Conservation (phyloP, 2,888 invertebrate genomes). For the Phlogophora meticulosa region DNA sequence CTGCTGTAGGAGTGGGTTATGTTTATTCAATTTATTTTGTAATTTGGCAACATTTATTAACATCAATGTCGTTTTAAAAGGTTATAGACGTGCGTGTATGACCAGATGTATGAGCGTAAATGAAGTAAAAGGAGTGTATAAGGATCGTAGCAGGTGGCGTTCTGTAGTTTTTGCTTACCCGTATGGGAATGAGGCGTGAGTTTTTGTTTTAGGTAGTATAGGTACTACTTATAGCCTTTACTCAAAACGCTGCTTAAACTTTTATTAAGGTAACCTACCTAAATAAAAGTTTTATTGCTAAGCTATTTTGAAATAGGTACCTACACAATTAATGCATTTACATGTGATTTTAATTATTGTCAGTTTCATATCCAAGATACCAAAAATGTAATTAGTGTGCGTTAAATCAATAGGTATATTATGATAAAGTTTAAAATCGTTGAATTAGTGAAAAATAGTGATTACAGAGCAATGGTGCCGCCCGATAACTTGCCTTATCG, state of each 20-base stretch:
- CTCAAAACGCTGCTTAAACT: neutral
- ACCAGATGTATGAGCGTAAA: too few species aligned
- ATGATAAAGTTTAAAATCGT: slow-evolving; percentile 66
- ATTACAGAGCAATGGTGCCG: slow-evolving; percentile 71
- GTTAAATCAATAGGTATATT: slow-evolving; percentile 55
- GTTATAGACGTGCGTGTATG: too few species aligned
- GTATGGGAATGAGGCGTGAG: too few species aligned
- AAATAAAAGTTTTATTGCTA: too few species aligned
- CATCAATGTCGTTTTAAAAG: neutral
- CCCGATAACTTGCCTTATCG: slow-evolving; percentile 80
- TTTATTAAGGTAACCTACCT: too few species aligned
- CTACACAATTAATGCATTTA: neutral
- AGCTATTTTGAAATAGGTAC: neutral
- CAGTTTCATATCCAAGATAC: slow-evolving; percentile 20
- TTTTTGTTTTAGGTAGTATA: too few species aligned
- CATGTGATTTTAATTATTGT: slow-evolving; percentile 11
- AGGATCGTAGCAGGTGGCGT: too few species aligned
- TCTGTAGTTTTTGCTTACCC: too few species aligned
- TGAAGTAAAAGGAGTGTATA: too few species aligned
- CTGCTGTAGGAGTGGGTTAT: slow-evolving; percentile 2
- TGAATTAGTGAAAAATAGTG: slow-evolving; percentile 68
- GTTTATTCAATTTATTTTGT: slow-evolving; percentile 21
- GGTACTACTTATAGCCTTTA: neutral
- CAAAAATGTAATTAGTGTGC: slow-evolving; percentile 28
- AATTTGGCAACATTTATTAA: neutral